Evolutionary conservation across 2,888 invertebrate genomes (phyloP).

Genomic region (Drosophila niveifrons): DNA sequence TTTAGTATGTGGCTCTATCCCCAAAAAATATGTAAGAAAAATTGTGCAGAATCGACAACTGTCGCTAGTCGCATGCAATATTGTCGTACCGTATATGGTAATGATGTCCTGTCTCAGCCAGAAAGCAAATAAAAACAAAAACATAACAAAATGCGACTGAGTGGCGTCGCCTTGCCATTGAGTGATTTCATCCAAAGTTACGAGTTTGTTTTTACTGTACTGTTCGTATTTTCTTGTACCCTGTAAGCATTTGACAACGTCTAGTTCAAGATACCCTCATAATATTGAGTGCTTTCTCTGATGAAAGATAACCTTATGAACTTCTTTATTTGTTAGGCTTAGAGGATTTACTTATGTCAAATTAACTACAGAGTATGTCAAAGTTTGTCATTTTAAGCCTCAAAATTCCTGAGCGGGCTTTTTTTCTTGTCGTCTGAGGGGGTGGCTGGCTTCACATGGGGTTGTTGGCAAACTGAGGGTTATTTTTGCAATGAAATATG

Average conservation of each 20-base stretch:
- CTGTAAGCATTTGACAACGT: conserved; percentile 25
- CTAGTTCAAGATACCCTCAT: background rate
- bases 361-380: conserved; percentile 29
- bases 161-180: conserved; percentile 71
- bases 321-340: no score
- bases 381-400: background rate
- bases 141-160: conserved; percentile 65
- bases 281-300: background rate
- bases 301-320: no score
- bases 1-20: background rate
- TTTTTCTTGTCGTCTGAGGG: conserved; percentile 21
- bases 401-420: background rate
- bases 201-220: conserved; percentile 31
- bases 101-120: conserved; percentile 74
- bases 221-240: conserved; percentile 29
- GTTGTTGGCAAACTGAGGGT: conserved; percentile 56
- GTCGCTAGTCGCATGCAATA: conserved; percentile 60
- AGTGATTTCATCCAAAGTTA: conserved; percentile 63
- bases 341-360: background rate
- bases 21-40: conserved; percentile 2
- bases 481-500: conserved; percentile 65
- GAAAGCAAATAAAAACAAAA: conserved; percentile 35
- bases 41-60: conserved; percentile 50
- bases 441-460: conserved; percentile 42
- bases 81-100: conserved; percentile 70